A percentile compares a stretch with the other conserved stretches of the same genome.
Conservation (phyloP, 2,113 vertebrate genomes). For the Labeo rohita region DNA sequence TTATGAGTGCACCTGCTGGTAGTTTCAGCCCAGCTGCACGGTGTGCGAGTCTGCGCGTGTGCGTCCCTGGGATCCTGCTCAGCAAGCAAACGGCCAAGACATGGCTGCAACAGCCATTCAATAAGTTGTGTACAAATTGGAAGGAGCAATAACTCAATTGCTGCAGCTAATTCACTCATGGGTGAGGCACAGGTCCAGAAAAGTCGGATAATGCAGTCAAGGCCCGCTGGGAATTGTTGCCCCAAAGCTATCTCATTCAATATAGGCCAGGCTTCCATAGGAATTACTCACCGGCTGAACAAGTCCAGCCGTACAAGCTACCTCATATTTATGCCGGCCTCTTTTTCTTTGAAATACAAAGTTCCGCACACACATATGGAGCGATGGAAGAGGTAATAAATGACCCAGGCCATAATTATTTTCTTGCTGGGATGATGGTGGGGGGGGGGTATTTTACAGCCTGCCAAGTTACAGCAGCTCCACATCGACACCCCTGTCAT, state of each 20-base stretch:
- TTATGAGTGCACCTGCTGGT: slow-evolving; percentile 39
- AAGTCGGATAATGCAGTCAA: slow-evolving; percentile 77
- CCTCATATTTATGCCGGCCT: slow-evolving; percentile 66
- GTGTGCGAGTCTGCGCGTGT: slow-evolving; percentile 8
- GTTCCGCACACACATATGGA: slow-evolving; percentile 40
- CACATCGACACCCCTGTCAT: slow-evolving; percentile 50
- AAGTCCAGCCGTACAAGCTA: slow-evolving; percentile 69
- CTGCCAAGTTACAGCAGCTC: slow-evolving; percentile 38
- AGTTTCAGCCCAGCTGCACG: slow-evolving; percentile 35
- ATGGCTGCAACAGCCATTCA: slow-evolving; percentile 72
- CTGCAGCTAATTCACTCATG: slow-evolving; percentile 78
- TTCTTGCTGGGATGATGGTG: slow-evolving; percentile 48
- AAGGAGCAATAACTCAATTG: slow-evolving; percentile 80
- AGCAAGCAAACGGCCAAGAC: slow-evolving; percentile 60
- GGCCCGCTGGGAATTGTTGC: slow-evolving; percentile 77
- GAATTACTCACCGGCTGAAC: slow-evolving; percentile 74
- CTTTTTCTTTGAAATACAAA: slow-evolving; percentile 65
- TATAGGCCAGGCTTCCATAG: slow-evolving; percentile 71
- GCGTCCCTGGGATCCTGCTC: slow-evolving; percentile 60
- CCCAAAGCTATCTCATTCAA: slow-evolving; percentile 77
- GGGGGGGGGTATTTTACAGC: slow-evolving; percentile 49
- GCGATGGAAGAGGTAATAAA: slow-evolving; percentile 56
- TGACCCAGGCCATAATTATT: slow-evolving; percentile 52
- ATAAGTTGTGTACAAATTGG: slow-evolving; percentile 76
- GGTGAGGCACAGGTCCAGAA: slow-evolving; percentile 74